phyloP scores from a whole-genome alignment of 1,140 invertebrate genomes.

The Ooceraea biroi region DNA sequence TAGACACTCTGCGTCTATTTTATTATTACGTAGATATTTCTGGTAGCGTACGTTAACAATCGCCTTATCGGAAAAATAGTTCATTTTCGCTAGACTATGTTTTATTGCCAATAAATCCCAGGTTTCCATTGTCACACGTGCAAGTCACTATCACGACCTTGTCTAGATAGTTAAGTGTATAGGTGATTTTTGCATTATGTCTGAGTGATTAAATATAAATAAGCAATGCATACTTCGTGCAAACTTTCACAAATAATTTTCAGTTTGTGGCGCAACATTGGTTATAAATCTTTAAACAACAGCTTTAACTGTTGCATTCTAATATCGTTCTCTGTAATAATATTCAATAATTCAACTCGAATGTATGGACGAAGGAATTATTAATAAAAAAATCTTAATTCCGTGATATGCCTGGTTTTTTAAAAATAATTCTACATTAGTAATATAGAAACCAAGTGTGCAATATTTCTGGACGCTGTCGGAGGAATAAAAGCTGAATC shows the following conservation, averaged over 20 bases:
- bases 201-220: neutral
- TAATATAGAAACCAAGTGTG: neutral
- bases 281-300: too few species aligned
- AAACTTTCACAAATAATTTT: neutral
- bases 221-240: neutral
- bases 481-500: neutral
- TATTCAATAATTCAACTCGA: neutral
- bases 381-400: too few species aligned
- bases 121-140: neutral
- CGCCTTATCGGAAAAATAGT: neutral
- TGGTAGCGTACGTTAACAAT: neutral
- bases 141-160: neutral
- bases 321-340: too few species aligned
- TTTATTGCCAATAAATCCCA: neutral
- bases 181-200: neutral
- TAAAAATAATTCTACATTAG: neutral
- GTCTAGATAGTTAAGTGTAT: conserved; percentile 1
- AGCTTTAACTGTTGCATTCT: too few species aligned
- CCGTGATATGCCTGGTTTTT: too few species aligned
- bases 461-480: neutral
- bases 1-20: too few species aligned
- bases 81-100: neutral
- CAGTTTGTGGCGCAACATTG: neutral
- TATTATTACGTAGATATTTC: neutral
- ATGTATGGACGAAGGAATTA: neutral